Conservation (phyloP, 2,113 vertebrate genomes). For the Eretmochelys imbricata region DNA sequence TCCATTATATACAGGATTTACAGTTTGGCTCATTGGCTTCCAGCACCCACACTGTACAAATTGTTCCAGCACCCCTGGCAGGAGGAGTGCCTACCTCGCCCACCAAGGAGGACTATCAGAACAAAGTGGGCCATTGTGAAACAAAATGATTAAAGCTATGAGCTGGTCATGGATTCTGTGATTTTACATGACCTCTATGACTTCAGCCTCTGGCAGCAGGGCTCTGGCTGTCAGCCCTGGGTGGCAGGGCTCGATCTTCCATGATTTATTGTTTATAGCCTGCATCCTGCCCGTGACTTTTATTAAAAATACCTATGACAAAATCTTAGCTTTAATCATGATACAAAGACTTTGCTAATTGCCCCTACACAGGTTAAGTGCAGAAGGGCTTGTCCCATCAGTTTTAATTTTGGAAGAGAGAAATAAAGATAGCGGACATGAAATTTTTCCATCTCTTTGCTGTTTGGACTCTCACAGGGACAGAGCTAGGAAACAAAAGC, state of each 20-base stretch:
- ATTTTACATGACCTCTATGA: neutral
- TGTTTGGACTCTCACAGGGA: neutral
- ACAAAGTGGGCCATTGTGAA: neutral
- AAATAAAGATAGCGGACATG: neutral
- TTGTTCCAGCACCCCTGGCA: too few species aligned
- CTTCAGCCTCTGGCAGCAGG: neutral
- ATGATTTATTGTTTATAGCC: neutral
- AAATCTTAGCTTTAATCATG: neutral
- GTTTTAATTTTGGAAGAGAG: neutral
- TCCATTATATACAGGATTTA: too few species aligned
- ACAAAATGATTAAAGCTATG: neutral
- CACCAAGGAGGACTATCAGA: neutral
- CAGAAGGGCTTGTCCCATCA: neutral
- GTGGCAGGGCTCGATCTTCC: neutral
- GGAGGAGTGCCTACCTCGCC: too few species aligned
- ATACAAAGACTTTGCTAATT: neutral
- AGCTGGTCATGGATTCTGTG: neutral
- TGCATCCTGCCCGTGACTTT: neutral
- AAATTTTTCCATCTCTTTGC: neutral
- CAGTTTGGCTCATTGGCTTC: too few species aligned
- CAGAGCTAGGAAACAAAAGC: neutral
- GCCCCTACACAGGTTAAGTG: neutral
- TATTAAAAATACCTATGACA: neutral
- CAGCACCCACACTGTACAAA: too few species aligned
- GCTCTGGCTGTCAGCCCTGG: neutral